Percentiles rank a stretch among this genome's conserved stretches.
These are phyloP conservation scores for Nephotettix cincticeps DNA, from an alignment of 1,140 invertebrate species.

Conservation along the genomic window DNA sequence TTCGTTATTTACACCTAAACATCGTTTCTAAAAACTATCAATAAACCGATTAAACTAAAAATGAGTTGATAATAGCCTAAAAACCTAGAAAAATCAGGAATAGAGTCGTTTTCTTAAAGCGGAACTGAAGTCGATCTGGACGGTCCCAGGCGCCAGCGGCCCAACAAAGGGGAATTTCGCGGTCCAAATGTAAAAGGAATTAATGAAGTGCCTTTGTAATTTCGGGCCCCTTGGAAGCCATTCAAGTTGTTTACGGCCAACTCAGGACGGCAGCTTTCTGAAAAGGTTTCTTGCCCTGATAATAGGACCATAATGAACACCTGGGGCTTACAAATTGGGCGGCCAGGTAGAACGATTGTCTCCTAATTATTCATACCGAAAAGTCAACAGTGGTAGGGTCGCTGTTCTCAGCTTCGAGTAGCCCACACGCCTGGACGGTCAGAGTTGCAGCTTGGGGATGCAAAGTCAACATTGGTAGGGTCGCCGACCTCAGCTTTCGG, in stretches of 20 bases:
- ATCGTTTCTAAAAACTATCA: too few species aligned
- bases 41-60: too few species aligned
- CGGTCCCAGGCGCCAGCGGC: neutral
- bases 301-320: slow-evolving; percentile 9
- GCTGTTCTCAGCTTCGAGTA: neutral
- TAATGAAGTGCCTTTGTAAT: slow-evolving; percentile 7
- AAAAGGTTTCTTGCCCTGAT: neutral
- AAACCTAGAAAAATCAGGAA: neutral
- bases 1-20: too few species aligned
- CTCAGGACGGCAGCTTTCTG: neutral
- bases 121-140: neutral
- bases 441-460: too few species aligned
- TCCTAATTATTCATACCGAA: neutral
- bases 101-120: neutral
- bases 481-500: too few species aligned
- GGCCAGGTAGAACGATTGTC: neutral
- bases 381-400: neutral
- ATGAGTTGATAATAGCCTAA: too few species aligned
- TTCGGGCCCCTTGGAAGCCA: neutral
- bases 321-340: slow-evolving; percentile 4
- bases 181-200: slow-evolving; percentile 9
- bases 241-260: neutral
- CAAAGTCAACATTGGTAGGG: too few species aligned
- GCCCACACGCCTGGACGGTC: too few species aligned
- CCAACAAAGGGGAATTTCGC: neutral